Percentiles rank a stretch among this genome's conserved stretches.
Evolutionary conservation across 2,888 invertebrate genomes (phyloP).

Genomic region (Crocallis elinguaria): DNA sequence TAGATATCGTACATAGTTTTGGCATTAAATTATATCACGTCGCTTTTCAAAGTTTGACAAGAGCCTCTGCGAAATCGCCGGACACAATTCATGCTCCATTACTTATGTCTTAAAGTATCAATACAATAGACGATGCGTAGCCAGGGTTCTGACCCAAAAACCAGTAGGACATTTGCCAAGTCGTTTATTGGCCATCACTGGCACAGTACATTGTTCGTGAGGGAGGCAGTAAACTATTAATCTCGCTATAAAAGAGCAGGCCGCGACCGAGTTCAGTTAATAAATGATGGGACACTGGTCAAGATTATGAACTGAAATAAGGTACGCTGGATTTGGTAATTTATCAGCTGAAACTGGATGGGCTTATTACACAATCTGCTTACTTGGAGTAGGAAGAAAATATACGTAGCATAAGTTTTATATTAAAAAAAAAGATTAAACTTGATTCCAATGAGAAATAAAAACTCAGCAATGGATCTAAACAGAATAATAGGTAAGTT

Average conservation of each 20-base stretch:
- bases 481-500: too few relatives aligned
- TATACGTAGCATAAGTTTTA: too few relatives aligned
- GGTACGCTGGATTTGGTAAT: slow-evolving; percentile 3
- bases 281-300: slow-evolving; percentile 54
- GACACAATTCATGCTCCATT: slow-evolving; percentile 1
- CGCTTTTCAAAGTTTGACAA: background rate
- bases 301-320: slow-evolving; percentile 45
- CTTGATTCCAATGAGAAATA: too few relatives aligned
- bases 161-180: slow-evolving; percentile 27
- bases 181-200: slow-evolving; percentile 43
- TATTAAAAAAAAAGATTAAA: too few relatives aligned
- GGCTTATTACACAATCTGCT: background rate
- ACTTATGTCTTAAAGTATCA: slow-evolving; percentile 6
- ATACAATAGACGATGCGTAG: slow-evolving; percentile 7
- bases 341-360: background rate
- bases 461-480: too few relatives aligned
- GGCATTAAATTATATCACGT: background rate
- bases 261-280: slow-evolving; percentile 53
- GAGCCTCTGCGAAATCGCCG: background rate
- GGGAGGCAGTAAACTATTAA: slow-evolving; percentile 61
- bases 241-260: slow-evolving; percentile 54
- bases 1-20: too few relatives aligned
- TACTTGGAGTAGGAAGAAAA: too few relatives aligned
- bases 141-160: slow-evolving; percentile 14
- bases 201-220: slow-evolving; percentile 43